A percentile compares a stretch with the other conserved stretches of the same genome.
phyloP scores from a whole-genome alignment of 2,888 invertebrate genomes.

The Parasteatoda lunata region DNA sequence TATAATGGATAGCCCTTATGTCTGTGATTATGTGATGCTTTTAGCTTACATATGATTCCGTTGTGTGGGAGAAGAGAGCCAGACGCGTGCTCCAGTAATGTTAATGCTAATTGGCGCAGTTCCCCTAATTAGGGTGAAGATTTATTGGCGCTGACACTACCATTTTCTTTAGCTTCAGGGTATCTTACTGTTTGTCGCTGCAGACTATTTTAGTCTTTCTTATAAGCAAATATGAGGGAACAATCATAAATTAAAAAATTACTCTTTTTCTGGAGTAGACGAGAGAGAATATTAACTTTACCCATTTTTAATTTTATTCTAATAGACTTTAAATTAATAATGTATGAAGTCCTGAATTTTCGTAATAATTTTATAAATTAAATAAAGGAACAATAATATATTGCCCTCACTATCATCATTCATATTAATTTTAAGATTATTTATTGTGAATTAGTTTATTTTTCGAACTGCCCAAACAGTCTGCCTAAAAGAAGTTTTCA shows the following conservation, averaged over 20 bases:
- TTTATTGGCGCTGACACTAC: conserved; percentile 53
- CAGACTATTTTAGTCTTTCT: background rate
- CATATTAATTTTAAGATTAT: background rate
- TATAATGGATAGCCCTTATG: too few relatives aligned
- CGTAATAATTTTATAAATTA: too few relatives aligned
- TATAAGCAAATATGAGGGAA: conserved; percentile 5
- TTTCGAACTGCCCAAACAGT: too few relatives aligned
- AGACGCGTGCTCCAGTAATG: background rate
- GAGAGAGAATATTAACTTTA: too few relatives aligned
- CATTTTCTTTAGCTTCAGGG: conserved; percentile 47
- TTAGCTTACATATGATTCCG: too few relatives aligned
- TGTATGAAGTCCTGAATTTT: too few relatives aligned
- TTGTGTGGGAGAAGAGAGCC: too few relatives aligned
- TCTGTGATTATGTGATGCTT: too few relatives aligned
- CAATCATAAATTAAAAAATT: conserved; percentile 15
- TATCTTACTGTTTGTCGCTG: background rate
- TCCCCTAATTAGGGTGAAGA: conserved; percentile 45
- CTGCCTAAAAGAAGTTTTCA: too few relatives aligned
- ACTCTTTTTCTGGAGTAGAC: too few relatives aligned
- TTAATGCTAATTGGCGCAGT: conserved; percentile 49
- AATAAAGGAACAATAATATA: background rate
- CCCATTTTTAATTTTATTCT: too few relatives aligned
- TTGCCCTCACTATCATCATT: background rate
- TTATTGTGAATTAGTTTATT: background rate
- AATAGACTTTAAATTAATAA: too few relatives aligned